phyloP scores from a whole-genome alignment of 1,140 invertebrate genomes.

The Habropoda laboriosa region DNA sequence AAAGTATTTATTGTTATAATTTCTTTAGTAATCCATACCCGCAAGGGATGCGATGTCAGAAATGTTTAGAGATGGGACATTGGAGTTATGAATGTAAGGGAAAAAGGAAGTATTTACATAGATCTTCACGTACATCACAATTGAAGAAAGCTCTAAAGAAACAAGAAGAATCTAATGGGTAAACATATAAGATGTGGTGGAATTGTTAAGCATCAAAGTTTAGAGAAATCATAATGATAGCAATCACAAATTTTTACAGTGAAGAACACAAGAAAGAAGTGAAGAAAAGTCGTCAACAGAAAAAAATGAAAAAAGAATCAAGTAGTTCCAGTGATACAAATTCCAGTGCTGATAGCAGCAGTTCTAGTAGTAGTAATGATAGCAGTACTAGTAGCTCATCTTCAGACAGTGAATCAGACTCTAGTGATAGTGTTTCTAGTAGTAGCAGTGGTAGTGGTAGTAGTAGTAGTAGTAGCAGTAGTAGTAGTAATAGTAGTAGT shows the following conservation, averaged over 20 bases:
- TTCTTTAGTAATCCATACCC: constrained; percentile 82
- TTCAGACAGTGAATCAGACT: constrained; percentile 70
- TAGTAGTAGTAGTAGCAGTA: constrained; percentile 54
- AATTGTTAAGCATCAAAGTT: not conserved
- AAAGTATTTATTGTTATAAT: not conserved
- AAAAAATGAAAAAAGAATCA: constrained; percentile 62
- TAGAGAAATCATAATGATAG: not conserved
- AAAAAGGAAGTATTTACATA: constrained; percentile 93
- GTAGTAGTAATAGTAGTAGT: constrained; percentile 44
- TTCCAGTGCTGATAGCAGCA: constrained; percentile 55
- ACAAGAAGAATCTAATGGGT: constrained; percentile 76
- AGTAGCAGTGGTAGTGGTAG: constrained; percentile 63
- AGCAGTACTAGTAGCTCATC: constrained; percentile 63
- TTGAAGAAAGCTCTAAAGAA: constrained; percentile 88
- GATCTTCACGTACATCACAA: constrained; percentile 90
- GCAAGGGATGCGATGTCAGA: constrained; percentile 91
- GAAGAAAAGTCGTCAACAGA: constrained; percentile 53
- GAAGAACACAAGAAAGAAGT: constrained; percentile 54
- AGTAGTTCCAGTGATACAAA: constrained; percentile 65
- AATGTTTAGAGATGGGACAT: constrained; percentile 94
- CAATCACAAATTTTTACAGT: constrained; percentile 22
- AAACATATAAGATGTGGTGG: constrained; percentile 16
- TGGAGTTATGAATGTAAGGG: constrained; percentile 96
- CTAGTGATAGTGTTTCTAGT: constrained; percentile 66
- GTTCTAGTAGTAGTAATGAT: constrained; percentile 64